phyloP scores from a whole-genome alignment of 2,797 vertebrate species.

The Champsocephalus gunnari region DNA sequence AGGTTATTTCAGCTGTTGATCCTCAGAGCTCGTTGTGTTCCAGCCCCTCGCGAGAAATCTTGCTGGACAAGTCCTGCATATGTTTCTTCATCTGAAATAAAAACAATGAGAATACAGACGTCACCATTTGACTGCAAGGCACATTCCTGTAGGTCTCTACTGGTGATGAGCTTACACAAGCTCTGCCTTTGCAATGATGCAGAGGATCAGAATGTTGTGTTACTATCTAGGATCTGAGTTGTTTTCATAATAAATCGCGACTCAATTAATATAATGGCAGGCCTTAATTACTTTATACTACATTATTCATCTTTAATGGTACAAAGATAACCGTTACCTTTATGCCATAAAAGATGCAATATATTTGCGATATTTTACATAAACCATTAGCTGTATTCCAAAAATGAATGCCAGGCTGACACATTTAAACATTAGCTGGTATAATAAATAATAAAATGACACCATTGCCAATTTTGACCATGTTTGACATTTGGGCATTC shows the following conservation, averaged over 20 bases:
- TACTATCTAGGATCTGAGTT: background rate
- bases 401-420: background rate
- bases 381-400: background rate
- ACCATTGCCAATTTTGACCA: background rate
- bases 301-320: background rate
- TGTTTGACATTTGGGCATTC: background rate
- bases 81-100: slow-evolving; percentile 95
- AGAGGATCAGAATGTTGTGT: background rate
- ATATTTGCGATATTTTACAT: background rate
- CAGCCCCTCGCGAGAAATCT: slow-evolving; percentile 90
- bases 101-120: background rate
- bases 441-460: background rate
- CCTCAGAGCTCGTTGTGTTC: slow-evolving; percentile 94
- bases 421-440: background rate
- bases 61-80: slow-evolving; percentile 92
- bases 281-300: background rate
- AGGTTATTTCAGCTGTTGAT: slow-evolving; percentile 33
- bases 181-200: background rate
- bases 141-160: background rate
- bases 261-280: background rate
- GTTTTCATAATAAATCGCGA: background rate
- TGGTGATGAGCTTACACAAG: background rate
- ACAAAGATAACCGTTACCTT: no score
- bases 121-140: background rate
- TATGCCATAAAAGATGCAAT: no score